phyloP scores from a whole-genome alignment of 2,797 vertebrate species.

The Calcarius lapponicus region DNA sequence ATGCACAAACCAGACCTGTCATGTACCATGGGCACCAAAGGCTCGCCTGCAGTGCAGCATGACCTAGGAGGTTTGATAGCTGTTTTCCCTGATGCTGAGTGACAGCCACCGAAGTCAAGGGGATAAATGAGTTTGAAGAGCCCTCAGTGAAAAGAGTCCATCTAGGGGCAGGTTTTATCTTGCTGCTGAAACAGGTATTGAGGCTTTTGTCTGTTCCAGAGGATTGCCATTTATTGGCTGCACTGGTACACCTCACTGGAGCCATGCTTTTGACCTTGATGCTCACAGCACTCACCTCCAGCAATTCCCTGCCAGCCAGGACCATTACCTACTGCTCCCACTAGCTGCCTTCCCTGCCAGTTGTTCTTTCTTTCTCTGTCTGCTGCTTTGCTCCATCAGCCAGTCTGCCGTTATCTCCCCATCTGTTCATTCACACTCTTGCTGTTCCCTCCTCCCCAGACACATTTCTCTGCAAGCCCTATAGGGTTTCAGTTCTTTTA shows the following conservation, averaged over 20 bases:
- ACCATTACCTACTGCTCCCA: neutral
- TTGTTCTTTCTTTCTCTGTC: constrained; percentile 21
- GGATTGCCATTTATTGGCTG: neutral
- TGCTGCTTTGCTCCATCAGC: neutral
- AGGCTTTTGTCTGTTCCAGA: neutral
- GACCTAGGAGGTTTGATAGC: neutral
- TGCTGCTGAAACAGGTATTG: neutral
- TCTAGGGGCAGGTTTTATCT: neutral
- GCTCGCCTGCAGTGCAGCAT: neutral
- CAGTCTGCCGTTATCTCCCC: constrained; percentile 7
- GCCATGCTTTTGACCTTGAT: neutral
- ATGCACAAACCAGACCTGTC: neutral
- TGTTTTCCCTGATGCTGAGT: neutral
- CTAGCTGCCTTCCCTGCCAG: constrained; percentile 2
- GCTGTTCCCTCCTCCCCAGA: neutral
- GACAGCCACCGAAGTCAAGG: neutral
- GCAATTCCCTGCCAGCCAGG: neutral
- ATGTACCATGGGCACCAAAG: neutral
- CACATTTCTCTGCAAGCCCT: neutral
- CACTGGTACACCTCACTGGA: accelerated
- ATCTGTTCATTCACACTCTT: constrained; percentile 32
- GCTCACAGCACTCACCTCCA: neutral
- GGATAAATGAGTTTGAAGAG: neutral
- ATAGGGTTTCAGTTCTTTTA: neutral
- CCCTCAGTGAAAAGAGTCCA: neutral